Evolutionary conservation across 2,113 vertebrate species (phyloP).

Genomic region (Cheilinus undulatus): DNA sequence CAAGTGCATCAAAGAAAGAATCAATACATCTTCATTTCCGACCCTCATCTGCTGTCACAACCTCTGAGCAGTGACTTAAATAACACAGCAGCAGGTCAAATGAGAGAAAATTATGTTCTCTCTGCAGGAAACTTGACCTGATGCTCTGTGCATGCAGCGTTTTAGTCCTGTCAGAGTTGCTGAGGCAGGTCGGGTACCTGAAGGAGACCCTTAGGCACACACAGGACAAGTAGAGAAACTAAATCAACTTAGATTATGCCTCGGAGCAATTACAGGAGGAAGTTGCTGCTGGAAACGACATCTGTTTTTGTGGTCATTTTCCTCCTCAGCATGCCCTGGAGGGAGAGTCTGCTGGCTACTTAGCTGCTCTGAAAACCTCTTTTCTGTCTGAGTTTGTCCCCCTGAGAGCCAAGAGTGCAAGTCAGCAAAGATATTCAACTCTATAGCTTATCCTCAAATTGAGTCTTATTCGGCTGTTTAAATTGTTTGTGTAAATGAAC

Average conservation of each 20-base stretch:
- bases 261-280: neutral
- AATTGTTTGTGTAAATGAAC: neutral
- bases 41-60: neutral
- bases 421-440: neutral
- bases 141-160: neutral
- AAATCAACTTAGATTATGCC: neutral
- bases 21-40: conserved; percentile 4
- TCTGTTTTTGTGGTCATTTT: conserved; percentile 25
- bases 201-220: conserved; percentile 14
- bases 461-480: neutral
- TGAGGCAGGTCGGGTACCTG: conserved; percentile 5
- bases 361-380: neutral
- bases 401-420: neutral
- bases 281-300: neutral
- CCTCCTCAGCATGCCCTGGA: neutral
- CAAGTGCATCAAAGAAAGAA: neutral
- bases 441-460: neutral
- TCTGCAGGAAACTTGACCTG: conserved; percentile 26
- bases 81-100: neutral
- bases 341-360: neutral
- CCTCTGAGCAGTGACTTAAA: neutral
- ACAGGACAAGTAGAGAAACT: neutral
- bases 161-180: neutral
- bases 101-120: conserved; percentile 8
- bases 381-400: neutral